Percentiles rank a stretch among this genome's conserved stretches.
These are phyloP conservation scores for Parotia lawesii DNA, from an alignment of 2,113 vertebrate genomes.

Conservation along the genomic window DNA sequence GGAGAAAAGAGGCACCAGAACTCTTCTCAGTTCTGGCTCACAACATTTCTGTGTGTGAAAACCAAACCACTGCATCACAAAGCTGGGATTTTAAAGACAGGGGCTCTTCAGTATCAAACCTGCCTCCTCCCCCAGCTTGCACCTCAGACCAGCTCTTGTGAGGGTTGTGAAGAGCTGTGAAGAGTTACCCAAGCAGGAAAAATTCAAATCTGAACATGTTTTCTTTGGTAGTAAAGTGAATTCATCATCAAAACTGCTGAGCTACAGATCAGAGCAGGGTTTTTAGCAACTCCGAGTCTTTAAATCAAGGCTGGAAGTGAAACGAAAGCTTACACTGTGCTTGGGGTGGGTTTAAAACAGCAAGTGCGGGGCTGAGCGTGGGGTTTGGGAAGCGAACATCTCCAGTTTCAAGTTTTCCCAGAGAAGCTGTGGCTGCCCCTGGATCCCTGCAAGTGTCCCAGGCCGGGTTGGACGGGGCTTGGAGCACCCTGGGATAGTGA, in stretches of 20 bases:
- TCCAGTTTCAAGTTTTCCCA: background rate
- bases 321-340: background rate
- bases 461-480: accelerated
- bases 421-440: background rate
- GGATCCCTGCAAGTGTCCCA: background rate
- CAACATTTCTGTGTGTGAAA: background rate
- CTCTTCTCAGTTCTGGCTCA: background rate
- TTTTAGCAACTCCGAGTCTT: background rate
- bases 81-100: background rate
- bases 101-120: background rate
- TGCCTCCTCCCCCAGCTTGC: background rate
- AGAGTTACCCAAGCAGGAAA: background rate
- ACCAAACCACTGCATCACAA: background rate
- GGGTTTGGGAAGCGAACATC: background rate
- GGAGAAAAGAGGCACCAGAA: background rate
- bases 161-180: background rate
- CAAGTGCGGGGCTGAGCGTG: accelerated
- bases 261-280: background rate
- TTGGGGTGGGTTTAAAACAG: background rate
- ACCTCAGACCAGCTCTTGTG: background rate
- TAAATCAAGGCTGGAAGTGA: background rate
- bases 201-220: background rate
- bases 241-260: background rate
- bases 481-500: background rate
- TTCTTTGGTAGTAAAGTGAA: background rate